These are phyloP conservation scores for Whitmania pigra DNA, from an alignment of 1,140 invertebrate genomes.

Conservation along the genomic window DNA sequence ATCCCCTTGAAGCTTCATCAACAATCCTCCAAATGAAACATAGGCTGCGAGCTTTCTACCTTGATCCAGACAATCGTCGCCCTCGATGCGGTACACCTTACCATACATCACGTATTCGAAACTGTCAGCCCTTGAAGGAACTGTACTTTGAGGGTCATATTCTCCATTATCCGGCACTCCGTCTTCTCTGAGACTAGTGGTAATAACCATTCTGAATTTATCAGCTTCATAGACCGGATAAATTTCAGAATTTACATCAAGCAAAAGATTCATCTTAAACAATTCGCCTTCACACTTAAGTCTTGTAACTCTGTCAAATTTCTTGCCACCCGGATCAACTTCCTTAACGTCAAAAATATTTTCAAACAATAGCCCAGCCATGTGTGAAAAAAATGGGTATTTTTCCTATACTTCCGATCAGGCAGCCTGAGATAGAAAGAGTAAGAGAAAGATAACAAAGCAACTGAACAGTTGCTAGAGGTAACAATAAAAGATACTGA, in stretches of 20 bases:
- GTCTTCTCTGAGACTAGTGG: constrained; percentile 85
- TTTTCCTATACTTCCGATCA: too few relatives aligned
- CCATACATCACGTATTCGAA: constrained; percentile 99
- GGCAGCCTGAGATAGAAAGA: too few relatives aligned
- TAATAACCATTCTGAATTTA: constrained; percentile 83
- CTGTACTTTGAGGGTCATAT: constrained; percentile 69
- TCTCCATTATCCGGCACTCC: constrained; percentile 87
- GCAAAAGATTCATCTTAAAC: constrained; percentile 98
- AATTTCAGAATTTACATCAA: constrained; percentile 94
- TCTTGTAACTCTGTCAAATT: constrained; percentile 84
- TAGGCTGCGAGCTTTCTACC: constrained; percentile 79
- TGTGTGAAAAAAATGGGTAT: too few relatives aligned
- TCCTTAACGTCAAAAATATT: constrained; percentile 98
- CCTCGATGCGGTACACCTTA: constrained; percentile 96
- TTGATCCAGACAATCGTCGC: constrained; percentile 79
- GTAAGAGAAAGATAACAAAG: too few relatives aligned
- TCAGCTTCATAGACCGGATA: constrained; percentile 86
- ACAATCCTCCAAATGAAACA: constrained; percentile 87
- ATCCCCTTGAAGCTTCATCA: constrained; percentile 92
- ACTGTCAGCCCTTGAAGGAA: constrained; percentile 65
- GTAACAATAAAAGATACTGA: too few relatives aligned
- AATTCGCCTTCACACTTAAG: constrained; percentile 96
- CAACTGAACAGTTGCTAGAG: too few relatives aligned
- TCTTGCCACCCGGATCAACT: constrained; percentile 96
- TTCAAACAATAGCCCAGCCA: constrained; percentile 85